Percentiles rank a stretch among this genome's conserved stretches.
These are phyloP conservation scores for Hesperia comma DNA, from an alignment of 2,888 invertebrate species.

Conservation along the genomic window DNA sequence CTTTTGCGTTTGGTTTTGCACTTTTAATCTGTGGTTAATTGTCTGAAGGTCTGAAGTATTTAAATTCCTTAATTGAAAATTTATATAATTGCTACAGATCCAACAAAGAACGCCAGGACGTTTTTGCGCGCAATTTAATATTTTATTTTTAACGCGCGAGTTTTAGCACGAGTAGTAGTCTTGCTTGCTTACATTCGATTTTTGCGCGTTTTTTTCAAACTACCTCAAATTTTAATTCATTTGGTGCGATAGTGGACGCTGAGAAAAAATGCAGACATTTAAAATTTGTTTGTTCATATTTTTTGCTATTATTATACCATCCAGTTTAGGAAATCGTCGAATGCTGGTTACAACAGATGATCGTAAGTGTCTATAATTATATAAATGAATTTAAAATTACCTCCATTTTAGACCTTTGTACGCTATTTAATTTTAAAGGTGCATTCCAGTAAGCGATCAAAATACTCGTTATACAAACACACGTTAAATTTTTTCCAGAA, in stretches of 20 bases:
- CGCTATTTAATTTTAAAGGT: too few species aligned
- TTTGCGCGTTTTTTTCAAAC: too few species aligned
- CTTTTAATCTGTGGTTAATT: neutral
- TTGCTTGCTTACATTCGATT: too few species aligned
- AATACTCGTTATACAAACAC: too few species aligned
- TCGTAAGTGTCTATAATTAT: conserved; percentile 54
- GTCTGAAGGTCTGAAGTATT: neutral
- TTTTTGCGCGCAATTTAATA: neutral
- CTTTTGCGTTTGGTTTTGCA: neutral
- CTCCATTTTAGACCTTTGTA: too few species aligned
- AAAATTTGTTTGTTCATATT: conserved; percentile 5
- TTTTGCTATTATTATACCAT: neutral
- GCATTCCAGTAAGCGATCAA: too few species aligned
- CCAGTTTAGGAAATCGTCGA: conserved; percentile 3
- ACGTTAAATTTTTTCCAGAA: too few species aligned
- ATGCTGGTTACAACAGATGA: conserved; percentile 62
- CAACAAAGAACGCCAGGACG: neutral
- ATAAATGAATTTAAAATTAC: too few species aligned
- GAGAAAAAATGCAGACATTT: conserved; percentile 6
- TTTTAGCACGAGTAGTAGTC: too few species aligned
- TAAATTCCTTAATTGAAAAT: conserved; percentile 5
- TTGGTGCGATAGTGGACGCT: neutral
- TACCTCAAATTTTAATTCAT: neutral
- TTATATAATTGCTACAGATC: conserved; percentile 20
- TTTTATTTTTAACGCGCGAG: too few species aligned